Evolutionary conservation across 2,797 vertebrate species (phyloP), one percentile per base, ranked within the genome.

Genomic region (Phaenicophaeus curvirostris): DNA sequence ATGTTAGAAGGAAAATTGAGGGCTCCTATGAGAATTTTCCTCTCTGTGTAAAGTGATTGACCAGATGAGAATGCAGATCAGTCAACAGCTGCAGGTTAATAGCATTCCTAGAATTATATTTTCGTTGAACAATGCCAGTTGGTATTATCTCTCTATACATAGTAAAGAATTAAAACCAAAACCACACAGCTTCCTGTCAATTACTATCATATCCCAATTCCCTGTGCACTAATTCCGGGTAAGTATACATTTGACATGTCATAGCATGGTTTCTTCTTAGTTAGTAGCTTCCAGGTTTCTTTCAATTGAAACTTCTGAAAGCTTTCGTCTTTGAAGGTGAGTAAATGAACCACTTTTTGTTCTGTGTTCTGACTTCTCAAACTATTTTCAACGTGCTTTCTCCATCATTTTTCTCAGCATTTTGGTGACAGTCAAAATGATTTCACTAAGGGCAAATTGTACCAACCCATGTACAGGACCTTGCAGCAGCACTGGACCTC

Each of bases 101-200:
- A 84, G 13, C 24, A 25, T 65, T 91, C 58, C 23, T 84, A 6
- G 7, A 58, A 57, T 28, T 41, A 53, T 8, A 31, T 62, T 93
- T 75, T 51, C 46, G 69, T 66, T 13, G 13, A 77, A 37, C 9
- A 66, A 27, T 24, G 13, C 8, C 27, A 75, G 35, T 1, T 68
- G 27, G 6, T 33, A n/a, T 51, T 58, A 61, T 35, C 12, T 62
- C 27, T 9, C 25, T 54, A 10, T 19, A 59, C 0, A 0, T 5
- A 31, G 7, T 51, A 50, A 46, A 41, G 42, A 37, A 74, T 66
- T 33, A 24, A 18, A 35, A 61, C 62, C 33, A 30, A 6, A 10
- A 6, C 1, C 13, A 28, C 33, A 66, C 7, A 44, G 5, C 4
- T 39, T 10, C 9, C 27, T 42, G 37, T 53, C n/a, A 33, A 1